Evolutionary conservation across 2,797 vertebrate genomes (phyloP), one percentile per base, ranked within the genome.

Genomic region (Pseudochaenichthys georgianus): DNA sequence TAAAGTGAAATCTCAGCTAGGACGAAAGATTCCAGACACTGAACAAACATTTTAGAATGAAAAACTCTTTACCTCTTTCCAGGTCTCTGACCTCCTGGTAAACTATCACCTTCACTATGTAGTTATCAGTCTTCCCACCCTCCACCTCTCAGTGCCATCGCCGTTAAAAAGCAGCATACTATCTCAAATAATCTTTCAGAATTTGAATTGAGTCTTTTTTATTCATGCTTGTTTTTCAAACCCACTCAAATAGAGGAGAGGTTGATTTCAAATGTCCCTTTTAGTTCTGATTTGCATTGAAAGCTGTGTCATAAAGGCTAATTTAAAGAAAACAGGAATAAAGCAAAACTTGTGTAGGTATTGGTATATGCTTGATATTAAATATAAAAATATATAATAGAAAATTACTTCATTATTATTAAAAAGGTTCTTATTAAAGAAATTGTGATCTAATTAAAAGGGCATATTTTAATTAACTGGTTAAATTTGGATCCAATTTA

Each of bases 141-240:
- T 10, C 19, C 50, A 12, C 21, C 15, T 58, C 31, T 42, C 46
- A 53, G 66, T 54, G 19, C 55, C 53, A 19, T 45, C 0, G 45
- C 48, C 19, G 11, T 52, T 38, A 38, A 78, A 77, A 62, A 64
- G 28, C 54, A 70, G 62, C 73, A 70, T 74, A 71, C 83, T 80
- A 84, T 83, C 71, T 70, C 78, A 46, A 47, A 70, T 52, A 66
- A 42, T 34, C 46, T 64, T 75, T 23, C 52, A 69, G 70, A 77
- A 65, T 79, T 74, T 75, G 55, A 58, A 79, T 75, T 4, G 75
- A 51, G 55, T 45, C 15, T 68, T 61, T 77, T 81, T 61, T 62
- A 73, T 64, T 48, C 52, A 57, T 51, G 70, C 77, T 81, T 83
- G 75, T 86, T 84, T 79, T 64, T 68, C 65, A 53, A 70, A 38